Evolutionary conservation across 2,888 invertebrate species (phyloP), one percentile per base, ranked within the genome.

Genomic region (Gnatocerus cornutus): DNA sequence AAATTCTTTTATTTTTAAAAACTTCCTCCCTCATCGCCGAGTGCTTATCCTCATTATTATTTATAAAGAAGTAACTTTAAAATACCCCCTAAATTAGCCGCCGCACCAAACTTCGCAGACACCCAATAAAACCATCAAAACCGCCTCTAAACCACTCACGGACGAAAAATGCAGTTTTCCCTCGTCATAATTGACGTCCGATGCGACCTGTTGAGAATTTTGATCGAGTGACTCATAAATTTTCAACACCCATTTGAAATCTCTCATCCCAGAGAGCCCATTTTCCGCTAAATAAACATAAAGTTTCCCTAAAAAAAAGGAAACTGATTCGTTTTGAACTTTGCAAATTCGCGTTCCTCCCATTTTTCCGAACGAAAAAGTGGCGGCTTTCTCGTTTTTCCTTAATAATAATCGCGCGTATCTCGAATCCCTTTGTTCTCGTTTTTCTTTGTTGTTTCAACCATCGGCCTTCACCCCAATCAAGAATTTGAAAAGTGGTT

Each of bases 401-500:
- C 37, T 37, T 37, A 37, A 37, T 37, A 37, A 37, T 37, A 37
- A 37, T 37, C 37, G 37, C 37, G 6, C 2, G n/a, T 37, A 37
- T 37, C 37, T 6, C 37, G 37, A 37, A 2, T 14, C 46, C n/a
- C 21, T 16, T 14, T 46, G 46, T 46, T 46, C 46, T 46, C 46
- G 16, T 16, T 46, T 46, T 46, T n/a, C 16, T 46, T 46, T 46
- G 16, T 46, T 46, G 9, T 27, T 27, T 16, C 8, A 1, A 3
- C 46, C 14, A 14, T 46, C 4, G 46, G 21, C 21, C 14, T 46
- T 46, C 21, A 21, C 21, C 4, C 4, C 21, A 4, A 4, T n/a
- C n/a, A n/a, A n/a, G n/a, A n/a, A n/a, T n/a, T 21, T 21, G 21
- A 21, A 21, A 21, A 21, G 21, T 21, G 21, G 21, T 21, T 21